These are phyloP conservation scores for Nibea coibor DNA, from an alignment of 2,113 vertebrate genomes.

Conservation along the genomic window DNA sequence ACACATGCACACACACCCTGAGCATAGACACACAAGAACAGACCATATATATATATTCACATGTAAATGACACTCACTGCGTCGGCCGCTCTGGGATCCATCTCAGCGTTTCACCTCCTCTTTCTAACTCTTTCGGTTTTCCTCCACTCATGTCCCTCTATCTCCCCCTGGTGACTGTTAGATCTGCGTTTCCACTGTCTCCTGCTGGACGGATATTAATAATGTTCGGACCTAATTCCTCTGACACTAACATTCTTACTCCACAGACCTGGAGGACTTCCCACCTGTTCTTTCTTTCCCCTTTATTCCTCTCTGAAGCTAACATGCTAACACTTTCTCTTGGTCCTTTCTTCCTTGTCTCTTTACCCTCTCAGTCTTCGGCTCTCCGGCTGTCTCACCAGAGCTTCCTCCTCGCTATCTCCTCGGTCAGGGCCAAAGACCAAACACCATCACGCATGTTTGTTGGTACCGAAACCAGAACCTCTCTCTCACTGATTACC, in stretches of 20 bases:
- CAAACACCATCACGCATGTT: conserved; percentile 96
- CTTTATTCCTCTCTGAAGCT: conserved; percentile 25
- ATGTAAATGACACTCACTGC: neutral
- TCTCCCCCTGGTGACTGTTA: conserved; percentile 3
- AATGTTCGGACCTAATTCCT: neutral
- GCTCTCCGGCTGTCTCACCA: conserved; percentile 89
- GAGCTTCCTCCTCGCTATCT: conserved; percentile 93
- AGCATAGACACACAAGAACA: neutral
- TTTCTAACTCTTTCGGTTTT: conserved; percentile 5
- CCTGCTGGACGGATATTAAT: neutral
- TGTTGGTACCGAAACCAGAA: conserved; percentile 97
- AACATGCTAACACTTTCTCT: conserved; percentile 69
- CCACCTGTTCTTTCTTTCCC: conserved; percentile 12
- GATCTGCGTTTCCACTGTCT: neutral
- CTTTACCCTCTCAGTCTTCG: conserved; percentile 83
- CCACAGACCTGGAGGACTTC: conserved; percentile 57
- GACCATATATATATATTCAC: too few species aligned
- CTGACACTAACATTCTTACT: conserved; percentile 42
- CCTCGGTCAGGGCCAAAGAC: conserved; percentile 91
- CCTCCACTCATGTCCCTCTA: neutral
- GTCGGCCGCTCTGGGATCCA: too few species aligned
- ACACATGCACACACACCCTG: neutral
- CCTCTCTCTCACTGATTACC: conserved; percentile 92
- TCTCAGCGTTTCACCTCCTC: neutral
- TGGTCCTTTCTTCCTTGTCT: conserved; percentile 30